Evolutionary conservation across 2,113 vertebrate genomes (phyloP).

Genomic region (Hippopotamus amphibius): DNA sequence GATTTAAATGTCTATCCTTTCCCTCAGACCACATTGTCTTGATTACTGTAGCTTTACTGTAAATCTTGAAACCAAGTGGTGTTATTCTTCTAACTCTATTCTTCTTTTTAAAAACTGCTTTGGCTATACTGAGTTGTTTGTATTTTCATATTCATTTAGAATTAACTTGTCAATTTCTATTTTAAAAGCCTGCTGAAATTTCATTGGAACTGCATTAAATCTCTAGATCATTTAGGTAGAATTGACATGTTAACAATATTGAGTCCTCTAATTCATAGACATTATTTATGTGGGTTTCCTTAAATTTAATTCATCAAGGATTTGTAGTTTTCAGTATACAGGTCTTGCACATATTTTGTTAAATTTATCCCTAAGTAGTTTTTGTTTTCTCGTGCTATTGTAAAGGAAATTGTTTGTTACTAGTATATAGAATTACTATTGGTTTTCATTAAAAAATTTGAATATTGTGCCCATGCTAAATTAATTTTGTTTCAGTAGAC

Average conservation of each 20-base stretch:
- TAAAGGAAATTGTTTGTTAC: neutral
- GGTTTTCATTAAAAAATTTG: neutral
- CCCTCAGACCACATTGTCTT: neutral
- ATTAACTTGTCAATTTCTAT: neutral
- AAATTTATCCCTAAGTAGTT: neutral
- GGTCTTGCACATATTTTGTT: neutral
- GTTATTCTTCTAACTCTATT: neutral
- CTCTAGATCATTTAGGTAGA: neutral
- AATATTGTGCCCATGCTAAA: neutral
- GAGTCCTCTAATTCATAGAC: neutral
- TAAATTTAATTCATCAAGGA: neutral
- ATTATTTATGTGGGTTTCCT: neutral
- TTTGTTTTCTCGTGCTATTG: neutral
- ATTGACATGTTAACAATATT: neutral
- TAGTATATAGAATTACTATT: neutral
- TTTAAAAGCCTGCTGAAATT: neutral
- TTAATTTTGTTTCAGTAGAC: neutral
- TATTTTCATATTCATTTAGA: neutral
- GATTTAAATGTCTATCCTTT: neutral
- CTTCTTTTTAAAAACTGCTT: neutral
- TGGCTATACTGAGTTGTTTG: neutral
- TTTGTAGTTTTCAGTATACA: neutral
- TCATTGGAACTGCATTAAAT: neutral
- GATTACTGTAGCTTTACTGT: neutral
- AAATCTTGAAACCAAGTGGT: neutral